Evolutionary conservation across 2,797 vertebrate genomes (phyloP).

Genomic region (Anisognathus igniventris): DNA sequence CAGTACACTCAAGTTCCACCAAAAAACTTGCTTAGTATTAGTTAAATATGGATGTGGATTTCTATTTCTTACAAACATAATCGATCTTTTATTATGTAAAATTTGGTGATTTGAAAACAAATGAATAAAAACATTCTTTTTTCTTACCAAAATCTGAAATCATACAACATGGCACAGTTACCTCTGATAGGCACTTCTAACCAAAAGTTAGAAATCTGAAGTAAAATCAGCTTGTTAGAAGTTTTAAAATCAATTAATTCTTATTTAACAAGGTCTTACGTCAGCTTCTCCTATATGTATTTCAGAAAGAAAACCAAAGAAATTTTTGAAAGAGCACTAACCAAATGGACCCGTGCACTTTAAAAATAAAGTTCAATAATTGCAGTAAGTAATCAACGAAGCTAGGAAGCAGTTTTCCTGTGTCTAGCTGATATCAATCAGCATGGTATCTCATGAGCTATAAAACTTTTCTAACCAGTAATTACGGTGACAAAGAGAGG

Average conservation of each 20-base stretch:
- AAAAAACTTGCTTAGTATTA: not conserved
- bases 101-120: not conserved
- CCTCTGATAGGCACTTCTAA: not conserved
- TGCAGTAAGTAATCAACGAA: not conserved
- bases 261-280: not conserved
- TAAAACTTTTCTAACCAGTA: not conserved
- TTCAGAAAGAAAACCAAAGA: not conserved
- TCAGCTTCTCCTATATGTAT: not conserved
- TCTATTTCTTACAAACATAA: not conserved
- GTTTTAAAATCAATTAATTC: not conserved
- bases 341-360: not conserved
- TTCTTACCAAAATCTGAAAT: not conserved
- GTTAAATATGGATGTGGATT: not conserved
- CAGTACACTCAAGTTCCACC: not conserved
- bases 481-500: not conserved
- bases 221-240: not conserved
- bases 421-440: not conserved
- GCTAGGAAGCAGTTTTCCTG: not conserved
- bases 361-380: not conserved
- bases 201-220: not conserved
- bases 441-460: not conserved
- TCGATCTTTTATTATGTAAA: not conserved
- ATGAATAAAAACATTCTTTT: not conserved
- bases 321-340: not conserved
- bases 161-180: not conserved